A percentile compares a stretch with the other conserved stretches of the same genome.
Evolutionary conservation across 2,888 invertebrate species (phyloP).

Genomic region (Watsonalla cultraria): DNA sequence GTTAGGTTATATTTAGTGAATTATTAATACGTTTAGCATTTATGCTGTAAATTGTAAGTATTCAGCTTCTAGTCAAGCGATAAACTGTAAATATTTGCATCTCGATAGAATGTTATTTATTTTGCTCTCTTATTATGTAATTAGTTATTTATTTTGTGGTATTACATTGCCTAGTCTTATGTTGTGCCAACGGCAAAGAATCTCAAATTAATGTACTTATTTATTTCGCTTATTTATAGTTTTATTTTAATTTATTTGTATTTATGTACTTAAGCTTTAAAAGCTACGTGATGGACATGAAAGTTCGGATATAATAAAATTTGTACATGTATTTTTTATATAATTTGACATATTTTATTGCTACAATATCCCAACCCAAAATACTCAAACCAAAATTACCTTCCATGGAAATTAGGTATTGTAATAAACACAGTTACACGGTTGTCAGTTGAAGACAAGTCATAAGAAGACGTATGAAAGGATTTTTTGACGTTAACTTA

Average conservation of each 20-base stretch:
- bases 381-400: no score
- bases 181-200: slow-evolving; percentile 70
- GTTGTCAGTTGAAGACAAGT: no score
- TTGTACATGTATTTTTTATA: slow-evolving; percentile 43
- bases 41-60: slow-evolving; percentile 21
- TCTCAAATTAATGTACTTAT: slow-evolving; percentile 47
- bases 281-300: slow-evolving; percentile 61
- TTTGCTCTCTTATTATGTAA: slow-evolving; percentile 43
- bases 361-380: slow-evolving; percentile 8
- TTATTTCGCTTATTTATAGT: slow-evolving; percentile 28
- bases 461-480: no score
- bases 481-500: no score
- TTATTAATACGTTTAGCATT: slow-evolving; percentile 19
- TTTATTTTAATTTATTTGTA: slow-evolving; percentile 28
- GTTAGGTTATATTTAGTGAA: slow-evolving; percentile 33
- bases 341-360: slow-evolving; percentile 2
- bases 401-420: no score
- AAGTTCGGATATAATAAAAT: slow-evolving; percentile 33
- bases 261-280: slow-evolving; percentile 47
- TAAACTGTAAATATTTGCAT: slow-evolving; percentile 18
- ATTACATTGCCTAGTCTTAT: slow-evolving; percentile 49
- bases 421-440: no score
- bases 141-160: slow-evolving; percentile 17
- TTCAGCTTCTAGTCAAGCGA: slow-evolving; percentile 46
- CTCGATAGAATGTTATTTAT: slow-evolving; percentile 7